These are phyloP conservation scores for Planococcus citri DNA, from an alignment of 1,140 invertebrate genomes.

Conservation along the genomic window DNA sequence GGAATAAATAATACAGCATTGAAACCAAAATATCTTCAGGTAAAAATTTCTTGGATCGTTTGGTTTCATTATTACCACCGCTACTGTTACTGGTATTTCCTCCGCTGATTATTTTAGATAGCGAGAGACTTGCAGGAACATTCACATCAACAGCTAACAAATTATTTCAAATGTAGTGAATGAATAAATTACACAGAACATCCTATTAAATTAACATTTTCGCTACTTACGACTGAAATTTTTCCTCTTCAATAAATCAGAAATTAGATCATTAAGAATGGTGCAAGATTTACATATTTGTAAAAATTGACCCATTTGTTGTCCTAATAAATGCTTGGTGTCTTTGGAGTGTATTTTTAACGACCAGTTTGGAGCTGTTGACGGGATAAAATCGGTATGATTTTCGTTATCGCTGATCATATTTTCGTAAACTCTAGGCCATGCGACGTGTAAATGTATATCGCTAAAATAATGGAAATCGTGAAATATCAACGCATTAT, in stretches of 20 bases:
- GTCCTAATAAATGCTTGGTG: background rate
- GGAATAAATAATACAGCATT: conserved; percentile 76
- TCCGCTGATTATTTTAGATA: background rate
- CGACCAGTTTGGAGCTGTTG: conserved; percentile 68
- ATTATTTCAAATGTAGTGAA: too few species aligned
- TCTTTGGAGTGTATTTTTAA: conserved; percentile 36
- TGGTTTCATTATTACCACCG: background rate
- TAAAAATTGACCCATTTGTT: background rate
- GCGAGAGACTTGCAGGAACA: background rate
- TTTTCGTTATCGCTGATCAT: conserved; percentile 74
- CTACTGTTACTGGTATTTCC: background rate
- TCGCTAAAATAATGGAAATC: conserved; percentile 40
- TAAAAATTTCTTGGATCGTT: conserved; percentile 35
- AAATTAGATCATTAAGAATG: background rate
- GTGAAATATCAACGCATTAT: background rate
- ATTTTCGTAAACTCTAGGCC: conserved; percentile 74
- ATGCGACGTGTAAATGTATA: conserved; percentile 68
- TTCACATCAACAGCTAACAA: background rate
- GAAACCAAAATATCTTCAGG: conserved; percentile 57
- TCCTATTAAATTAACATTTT: background rate
- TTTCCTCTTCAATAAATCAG: conserved; percentile 2
- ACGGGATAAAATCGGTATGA: conserved; percentile 76
- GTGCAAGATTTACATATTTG: background rate
- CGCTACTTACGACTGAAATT: background rate
- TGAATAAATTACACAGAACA: background rate